phyloP scores from a whole-genome alignment of 2,113 vertebrate species.

The Mastomys natalensis region DNA sequence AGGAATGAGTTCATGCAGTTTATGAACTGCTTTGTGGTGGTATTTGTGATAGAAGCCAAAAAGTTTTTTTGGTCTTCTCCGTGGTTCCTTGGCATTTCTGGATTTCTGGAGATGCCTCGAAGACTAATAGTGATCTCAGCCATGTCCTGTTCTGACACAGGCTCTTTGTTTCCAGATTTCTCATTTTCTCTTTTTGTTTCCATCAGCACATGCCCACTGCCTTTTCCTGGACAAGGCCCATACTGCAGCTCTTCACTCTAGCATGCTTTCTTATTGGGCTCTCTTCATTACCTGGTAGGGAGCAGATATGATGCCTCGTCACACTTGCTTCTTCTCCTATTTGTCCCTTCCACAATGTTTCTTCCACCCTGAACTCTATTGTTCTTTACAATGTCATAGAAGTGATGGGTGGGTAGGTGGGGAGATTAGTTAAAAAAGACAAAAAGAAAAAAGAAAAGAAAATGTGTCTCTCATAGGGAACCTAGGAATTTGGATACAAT shows the following conservation, averaged over 20 bases:
- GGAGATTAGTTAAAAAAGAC: neutral
- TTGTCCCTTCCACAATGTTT: neutral
- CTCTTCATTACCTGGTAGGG: neutral
- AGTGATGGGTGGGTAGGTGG: accelerated
- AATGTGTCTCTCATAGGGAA: neutral
- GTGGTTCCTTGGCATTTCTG: neutral
- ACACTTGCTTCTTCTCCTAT: neutral
- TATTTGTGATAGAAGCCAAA: neutral
- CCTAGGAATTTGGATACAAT: neutral
- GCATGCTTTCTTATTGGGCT: neutral
- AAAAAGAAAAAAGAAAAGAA: neutral
- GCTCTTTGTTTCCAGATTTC: neutral
- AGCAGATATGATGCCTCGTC: neutral
- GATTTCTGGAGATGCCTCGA: neutral
- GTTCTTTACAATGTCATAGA: neutral
- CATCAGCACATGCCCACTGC: accelerated
- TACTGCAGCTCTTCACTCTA: too few relatives aligned
- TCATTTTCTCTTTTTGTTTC: neutral
- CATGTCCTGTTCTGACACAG: neutral
- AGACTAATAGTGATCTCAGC: neutral
- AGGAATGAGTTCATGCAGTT: neutral
- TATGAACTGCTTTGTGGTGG: neutral
- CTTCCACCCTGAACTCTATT: neutral
- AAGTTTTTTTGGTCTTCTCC: accelerated
- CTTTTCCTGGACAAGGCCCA: accelerated